Base-by-base conservation (phyloP, 2,888 invertebrate genomes). In the Eristalis pertinax region DNA sequence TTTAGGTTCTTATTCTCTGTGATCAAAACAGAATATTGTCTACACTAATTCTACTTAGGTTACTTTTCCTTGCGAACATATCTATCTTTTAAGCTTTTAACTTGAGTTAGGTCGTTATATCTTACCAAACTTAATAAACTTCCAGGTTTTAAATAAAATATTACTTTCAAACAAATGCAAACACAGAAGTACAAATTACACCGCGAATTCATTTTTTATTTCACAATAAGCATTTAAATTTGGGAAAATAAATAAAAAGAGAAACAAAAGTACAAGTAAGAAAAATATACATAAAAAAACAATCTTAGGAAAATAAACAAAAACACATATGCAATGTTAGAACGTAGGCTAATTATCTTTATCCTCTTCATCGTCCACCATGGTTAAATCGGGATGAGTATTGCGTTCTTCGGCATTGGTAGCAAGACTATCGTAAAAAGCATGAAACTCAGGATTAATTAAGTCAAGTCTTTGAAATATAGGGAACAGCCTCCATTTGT, bases 361-460 rank as follows among this genome's bases (percentile, higher is more conserved):
- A 75, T 82, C 63, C 64, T 63, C 75, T 56, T 72, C 76, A 72
- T 82, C 43, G 32, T 69, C 82, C 72, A 67, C 81, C 64, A 60
- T 64, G 58, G 67, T 67, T 74, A 70, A 76, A 82, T 70, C 70
- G 65, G 81, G 69, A 75, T 81, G 81, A 69, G 70, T 75, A 75
- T 81, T 75, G 29, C 41, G 72, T 70, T 76, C 76, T 58, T 75
- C 76, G 41, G 65, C 60, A 70, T 76, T 82, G 56, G 74, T 69
- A 74, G 62, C 50, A 74, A 80, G 74, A 67, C 56, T 80, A 63
- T 63, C 56, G 69, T 80, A 81, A 75, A 81, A 75, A 69, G 75
- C 58, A 75, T 75, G 75, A 81, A 69, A 75, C 65, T 81, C 69
- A 64, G 81, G 75, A 81, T 83, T 69, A 62, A 69, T 67, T 35